Percentiles rank a stretch among this genome's conserved stretches.
These are phyloP conservation scores for Ylistrum balloti DNA, from an alignment of 1,140 invertebrate species.

Conservation along the genomic window DNA sequence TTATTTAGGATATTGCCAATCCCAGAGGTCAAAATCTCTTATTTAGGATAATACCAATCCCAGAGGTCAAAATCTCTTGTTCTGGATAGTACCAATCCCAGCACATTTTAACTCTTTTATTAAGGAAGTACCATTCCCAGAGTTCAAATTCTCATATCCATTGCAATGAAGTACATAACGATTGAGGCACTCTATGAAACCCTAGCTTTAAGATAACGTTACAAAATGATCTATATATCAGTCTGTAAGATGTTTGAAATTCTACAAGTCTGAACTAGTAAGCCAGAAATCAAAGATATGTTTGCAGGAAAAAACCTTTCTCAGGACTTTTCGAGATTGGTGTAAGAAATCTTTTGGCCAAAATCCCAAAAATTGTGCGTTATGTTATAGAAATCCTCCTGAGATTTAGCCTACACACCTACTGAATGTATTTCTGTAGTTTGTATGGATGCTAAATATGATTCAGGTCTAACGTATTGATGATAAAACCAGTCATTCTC, in stretches of 20 bases:
- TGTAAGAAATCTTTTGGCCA: not conserved
- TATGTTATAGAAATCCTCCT: conserved; percentile 16
- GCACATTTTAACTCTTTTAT: no score
- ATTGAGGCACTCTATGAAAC: no score
- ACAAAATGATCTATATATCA: not conserved
- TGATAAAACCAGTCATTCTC: conserved; percentile 2
- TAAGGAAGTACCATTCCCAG: no score
- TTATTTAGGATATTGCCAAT: no score
- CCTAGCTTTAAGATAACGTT: no score
- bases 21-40: no score
- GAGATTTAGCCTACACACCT: not conserved
- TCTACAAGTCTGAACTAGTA: not conserved
- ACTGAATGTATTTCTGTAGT: not conserved
- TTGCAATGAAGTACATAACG: no score
- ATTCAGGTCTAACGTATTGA: not conserved
- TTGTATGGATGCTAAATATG: not conserved
- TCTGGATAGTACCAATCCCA: no score
- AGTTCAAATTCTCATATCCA: no score
- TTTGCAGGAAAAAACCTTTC: not conserved
- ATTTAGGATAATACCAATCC: not conserved
- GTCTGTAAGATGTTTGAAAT: not conserved
- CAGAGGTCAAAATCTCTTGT: not conserved
- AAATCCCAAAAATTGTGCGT: not conserved
- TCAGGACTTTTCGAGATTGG: not conserved
- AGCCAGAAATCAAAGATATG: not conserved